These are phyloP conservation scores for Rhagonycha lutea DNA, from an alignment of 2,888 invertebrate species.

Conservation along the genomic window DNA sequence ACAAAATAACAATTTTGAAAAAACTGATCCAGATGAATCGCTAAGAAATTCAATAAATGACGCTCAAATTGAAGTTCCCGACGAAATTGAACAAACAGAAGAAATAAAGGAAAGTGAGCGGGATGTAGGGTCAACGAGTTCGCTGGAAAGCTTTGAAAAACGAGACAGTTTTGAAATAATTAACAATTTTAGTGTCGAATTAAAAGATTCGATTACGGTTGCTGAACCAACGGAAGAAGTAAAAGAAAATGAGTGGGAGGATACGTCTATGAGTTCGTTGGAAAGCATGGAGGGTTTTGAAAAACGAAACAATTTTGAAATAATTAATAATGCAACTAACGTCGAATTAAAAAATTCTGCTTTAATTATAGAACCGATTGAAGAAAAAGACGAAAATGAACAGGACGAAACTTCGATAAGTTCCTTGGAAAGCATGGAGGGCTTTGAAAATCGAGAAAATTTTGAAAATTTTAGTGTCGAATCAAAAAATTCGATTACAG, in stretches of 20 bases:
- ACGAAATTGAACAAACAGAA: background rate
- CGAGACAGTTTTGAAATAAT: background rate
- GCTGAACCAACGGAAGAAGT: background rate
- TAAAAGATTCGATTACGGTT: background rate
- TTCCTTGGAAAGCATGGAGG: background rate
- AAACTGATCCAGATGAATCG: background rate
- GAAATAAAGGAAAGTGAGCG: background rate
- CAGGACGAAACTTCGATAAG: background rate
- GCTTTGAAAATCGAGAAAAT: background rate
- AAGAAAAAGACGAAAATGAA: background rate
- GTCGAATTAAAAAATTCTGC: no score
- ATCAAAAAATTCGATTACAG: background rate
- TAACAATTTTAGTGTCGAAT: background rate
- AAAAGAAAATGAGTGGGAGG: no score
- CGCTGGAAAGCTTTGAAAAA: background rate
- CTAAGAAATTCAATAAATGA: background rate
- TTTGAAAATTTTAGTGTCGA: background rate
- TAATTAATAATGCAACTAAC: no score
- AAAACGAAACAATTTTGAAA: no score
- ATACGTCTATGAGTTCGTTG: no score
- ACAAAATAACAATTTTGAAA: background rate
- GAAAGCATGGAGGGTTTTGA: no score
- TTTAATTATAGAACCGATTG: background rate
- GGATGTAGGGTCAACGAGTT: background rate
- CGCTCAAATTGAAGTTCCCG: background rate